Evolutionary conservation across 2,797 vertebrate genomes (phyloP).

Genomic region (Rallus crepitans): DNA sequence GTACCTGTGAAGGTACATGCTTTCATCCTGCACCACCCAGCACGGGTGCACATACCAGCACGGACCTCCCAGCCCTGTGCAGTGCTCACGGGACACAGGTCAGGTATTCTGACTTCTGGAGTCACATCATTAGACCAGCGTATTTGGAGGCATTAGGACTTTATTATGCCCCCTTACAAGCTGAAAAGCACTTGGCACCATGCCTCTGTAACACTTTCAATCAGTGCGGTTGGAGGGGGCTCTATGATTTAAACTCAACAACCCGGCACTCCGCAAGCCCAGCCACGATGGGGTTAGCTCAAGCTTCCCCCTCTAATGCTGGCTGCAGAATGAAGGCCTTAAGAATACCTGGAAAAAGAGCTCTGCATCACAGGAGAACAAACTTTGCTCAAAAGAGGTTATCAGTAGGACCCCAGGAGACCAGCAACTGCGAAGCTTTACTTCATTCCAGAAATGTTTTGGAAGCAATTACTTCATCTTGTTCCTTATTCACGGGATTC

Average conservation of each 20-base stretch:
- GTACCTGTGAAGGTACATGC: rapidly evolving
- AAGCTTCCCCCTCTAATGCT: not conserved
- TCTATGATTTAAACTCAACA: not conserved
- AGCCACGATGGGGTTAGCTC: not conserved
- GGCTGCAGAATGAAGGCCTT: not conserved
- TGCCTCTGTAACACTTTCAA: not conserved
- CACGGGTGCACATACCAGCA: rapidly evolving
- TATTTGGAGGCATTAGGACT: not conserved
- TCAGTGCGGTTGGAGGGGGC: not conserved
- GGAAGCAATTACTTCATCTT: slow-evolving; percentile 73
- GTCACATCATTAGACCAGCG: not conserved
- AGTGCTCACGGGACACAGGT: not conserved
- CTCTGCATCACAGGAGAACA: not conserved
- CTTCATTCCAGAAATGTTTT: slow-evolving; percentile 70
- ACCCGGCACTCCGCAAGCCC: not conserved
- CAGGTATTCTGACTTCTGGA: not conserved
- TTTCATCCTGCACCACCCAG: not conserved
- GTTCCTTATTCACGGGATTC: slow-evolving; percentile 54
- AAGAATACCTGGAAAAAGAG: not conserved
- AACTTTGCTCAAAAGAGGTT: slow-evolving; percentile 44
- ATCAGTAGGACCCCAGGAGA: slow-evolving; percentile 49
- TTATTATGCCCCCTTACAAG: not conserved
- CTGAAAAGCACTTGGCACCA: not conserved
- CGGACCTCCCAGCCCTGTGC: not conserved
- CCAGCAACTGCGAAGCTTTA: slow-evolving; percentile 45